Base-by-base conservation (phyloP, 1,140 invertebrate species). In the Solen grandis region DNA sequence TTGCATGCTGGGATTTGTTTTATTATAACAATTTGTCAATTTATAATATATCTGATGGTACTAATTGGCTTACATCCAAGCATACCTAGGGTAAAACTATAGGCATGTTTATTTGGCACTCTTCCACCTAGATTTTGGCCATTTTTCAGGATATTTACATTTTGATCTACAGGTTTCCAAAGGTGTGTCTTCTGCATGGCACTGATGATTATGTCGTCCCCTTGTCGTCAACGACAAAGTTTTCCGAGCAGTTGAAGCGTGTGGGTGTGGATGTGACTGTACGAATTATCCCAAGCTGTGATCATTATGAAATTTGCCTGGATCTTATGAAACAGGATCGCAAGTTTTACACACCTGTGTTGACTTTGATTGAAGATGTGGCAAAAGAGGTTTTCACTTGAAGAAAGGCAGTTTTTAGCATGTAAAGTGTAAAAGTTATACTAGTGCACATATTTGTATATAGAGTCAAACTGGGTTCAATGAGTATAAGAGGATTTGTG, bases 81-180 rank as follows among this genome's bases (percentile, higher is more conserved):
- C n/a, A n/a, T n/a, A n/a, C n/a, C n/a, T n/a, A n/a, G n/a, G n/a
- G n/a, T n/a, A n/a, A n/a, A n/a, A n/a, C n/a, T n/a, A n/a, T n/a
- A n/a, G n/a, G n/a, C n/a, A n/a, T n/a, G n/a, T n/a, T n/a, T n/a
- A n/a, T n/a, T n/a, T n/a, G n/a, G n/a, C n/a, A n/a, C n/a, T n/a
- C n/a, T n/a, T n/a, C n/a, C n/a, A n/a, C n/a, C n/a, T n/a, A n/a
- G n/a, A n/a, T n/a, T n/a, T n/a, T n/a, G n/a, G n/a, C n/a, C n/a
- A n/a, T n/a, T n/a, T n/a, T n/a, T n/a, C n/a, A n/a, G n/a, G n/a
- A n/a, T n/a, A n/a, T n/a, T n/a, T n/a, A n/a, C n/a, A n/a, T n/a
- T n/a, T n/a, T n/a, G n/a, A n/a, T n/a, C 83, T 86, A 19, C 85
- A 92, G 91, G 55, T 85, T 91, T 33, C 91, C 91, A 8, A 70